phyloP scores from a whole-genome alignment of 2,797 vertebrate species.

The Falco peregrinus region DNA sequence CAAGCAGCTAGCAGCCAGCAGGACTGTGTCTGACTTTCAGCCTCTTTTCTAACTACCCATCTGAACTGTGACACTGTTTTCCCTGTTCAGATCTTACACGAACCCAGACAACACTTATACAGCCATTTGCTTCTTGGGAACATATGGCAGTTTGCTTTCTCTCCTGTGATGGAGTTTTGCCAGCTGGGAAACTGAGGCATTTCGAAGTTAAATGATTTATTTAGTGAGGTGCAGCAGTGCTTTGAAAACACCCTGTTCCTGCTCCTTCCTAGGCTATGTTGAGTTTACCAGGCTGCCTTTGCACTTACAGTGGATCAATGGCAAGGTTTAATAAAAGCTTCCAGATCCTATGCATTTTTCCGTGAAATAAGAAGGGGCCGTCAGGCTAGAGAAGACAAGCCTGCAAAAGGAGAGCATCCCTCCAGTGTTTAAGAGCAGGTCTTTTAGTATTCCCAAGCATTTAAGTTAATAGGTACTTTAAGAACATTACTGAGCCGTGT shows the following conservation, averaged over 20 bases:
- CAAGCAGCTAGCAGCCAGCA: neutral
- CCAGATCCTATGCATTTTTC: neutral
- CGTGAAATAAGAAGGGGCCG: neutral
- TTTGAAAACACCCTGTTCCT: neutral
- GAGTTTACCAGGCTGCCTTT: neutral
- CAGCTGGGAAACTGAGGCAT: slow-evolving; percentile 4
- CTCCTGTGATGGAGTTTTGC: neutral
- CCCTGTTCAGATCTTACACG: neutral
- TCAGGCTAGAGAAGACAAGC: neutral
- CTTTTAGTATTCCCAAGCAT: neutral
- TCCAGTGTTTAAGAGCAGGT: neutral
- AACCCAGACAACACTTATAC: neutral
- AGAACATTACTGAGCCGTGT: neutral
- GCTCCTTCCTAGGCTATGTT: neutral
- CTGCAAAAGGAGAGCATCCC: neutral
- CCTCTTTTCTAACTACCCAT: neutral
- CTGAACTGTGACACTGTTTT: neutral
- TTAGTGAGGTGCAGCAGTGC: neutral
- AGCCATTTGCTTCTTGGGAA: neutral
- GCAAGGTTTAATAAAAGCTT: neutral
- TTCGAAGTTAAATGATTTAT: neutral
- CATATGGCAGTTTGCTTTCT: neutral
- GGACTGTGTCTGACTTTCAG: neutral
- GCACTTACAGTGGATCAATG: rapidly evolving
- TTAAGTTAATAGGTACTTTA: neutral